Conservation (phyloP, 2,113 vertebrate species). For the Salvator merianae region DNA sequence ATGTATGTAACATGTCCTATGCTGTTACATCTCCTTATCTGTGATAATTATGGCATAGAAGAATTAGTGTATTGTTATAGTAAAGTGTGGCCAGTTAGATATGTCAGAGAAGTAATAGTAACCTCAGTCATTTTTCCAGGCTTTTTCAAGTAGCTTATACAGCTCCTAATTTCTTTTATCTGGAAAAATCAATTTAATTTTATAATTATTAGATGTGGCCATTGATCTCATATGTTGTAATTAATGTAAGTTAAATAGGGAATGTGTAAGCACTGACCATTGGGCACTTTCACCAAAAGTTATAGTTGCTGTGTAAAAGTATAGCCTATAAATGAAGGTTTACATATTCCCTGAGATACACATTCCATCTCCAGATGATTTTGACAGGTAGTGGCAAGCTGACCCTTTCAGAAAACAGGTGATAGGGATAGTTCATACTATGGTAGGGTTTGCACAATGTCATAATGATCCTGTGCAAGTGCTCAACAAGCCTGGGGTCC, state of each 20-base stretch:
- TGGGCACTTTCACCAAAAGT: background rate
- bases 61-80: constrained; percentile 15
- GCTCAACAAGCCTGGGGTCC: too few relatives aligned
- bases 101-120: constrained; percentile 7
- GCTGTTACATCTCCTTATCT: background rate
- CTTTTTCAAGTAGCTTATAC: background rate
- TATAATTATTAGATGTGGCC: background rate
- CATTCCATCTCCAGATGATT: background rate
- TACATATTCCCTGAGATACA: background rate
- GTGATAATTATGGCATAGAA: constrained; percentile 30
- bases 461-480: too few relatives aligned
- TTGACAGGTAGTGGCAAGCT: background rate
- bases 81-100: constrained; percentile 17
- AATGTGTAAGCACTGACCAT: background rate
- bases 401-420: too few relatives aligned
- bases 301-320: background rate
- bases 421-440: background rate
- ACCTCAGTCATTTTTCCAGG: constrained; percentile 35
- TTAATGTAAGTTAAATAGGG: background rate
- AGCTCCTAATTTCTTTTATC: background rate
- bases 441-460: too few relatives aligned
- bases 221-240: background rate
- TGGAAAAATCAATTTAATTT: background rate
- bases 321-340: background rate
- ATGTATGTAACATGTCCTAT: constrained; percentile 36